Evolutionary conservation across 23 tunicate genomes (phyloP).

Genomic region (Corella eumyota): DNA sequence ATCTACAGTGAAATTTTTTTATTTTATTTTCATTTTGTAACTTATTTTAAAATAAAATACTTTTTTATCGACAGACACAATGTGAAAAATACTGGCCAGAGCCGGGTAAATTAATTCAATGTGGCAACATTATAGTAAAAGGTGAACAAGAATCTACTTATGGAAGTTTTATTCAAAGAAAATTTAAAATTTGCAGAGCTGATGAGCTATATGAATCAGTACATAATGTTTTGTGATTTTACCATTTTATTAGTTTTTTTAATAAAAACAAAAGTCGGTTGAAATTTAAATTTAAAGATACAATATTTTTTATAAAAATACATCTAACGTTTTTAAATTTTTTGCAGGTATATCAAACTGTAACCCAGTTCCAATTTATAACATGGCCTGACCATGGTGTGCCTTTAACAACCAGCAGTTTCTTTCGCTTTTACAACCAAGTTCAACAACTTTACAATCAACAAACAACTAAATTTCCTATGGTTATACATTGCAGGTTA

Average conservation of each 20-base stretch:
- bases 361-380: slow-evolving; percentile 34
- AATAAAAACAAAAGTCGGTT: no score
- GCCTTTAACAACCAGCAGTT: slow-evolving; percentile 24
- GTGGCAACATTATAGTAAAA: slow-evolving; percentile 1
- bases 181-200: no score
- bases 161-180: slow-evolving; percentile 6
- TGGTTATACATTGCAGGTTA: slow-evolving; percentile 47
- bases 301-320: no score
- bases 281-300: no score
- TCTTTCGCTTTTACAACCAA: slow-evolving; percentile 11
- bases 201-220: no score
- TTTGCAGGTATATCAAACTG: slow-evolving; percentile 4
- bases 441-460: neutral
- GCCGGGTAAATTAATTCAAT: neutral
- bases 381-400: slow-evolving; percentile 80
- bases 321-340: no score
- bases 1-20: no score
- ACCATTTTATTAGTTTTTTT: no score
- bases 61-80: slow-evolving; percentile 1
- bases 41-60: no score
- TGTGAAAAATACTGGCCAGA: slow-evolving; percentile 36
- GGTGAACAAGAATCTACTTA: neutral
- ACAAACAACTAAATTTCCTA: neutral
- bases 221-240: no score
- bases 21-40: no score